Evolutionary conservation across 30 jellyfish, hydroid and myxozoan species (phyloP).

Genomic region (Rhopilema esculentum): DNA sequence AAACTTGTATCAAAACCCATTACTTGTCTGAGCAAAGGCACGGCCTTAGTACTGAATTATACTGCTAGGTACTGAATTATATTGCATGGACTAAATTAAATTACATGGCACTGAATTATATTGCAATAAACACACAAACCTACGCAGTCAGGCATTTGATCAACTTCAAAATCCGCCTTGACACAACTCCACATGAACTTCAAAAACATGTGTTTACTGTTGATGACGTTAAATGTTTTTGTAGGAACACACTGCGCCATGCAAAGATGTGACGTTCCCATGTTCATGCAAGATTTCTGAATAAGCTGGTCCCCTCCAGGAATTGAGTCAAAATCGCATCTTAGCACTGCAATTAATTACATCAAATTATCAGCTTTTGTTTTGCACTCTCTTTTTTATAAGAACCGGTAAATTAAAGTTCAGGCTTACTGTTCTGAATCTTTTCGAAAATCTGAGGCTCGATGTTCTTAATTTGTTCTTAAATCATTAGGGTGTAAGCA

Average conservation of each 20-base stretch:
- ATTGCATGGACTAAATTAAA: neutral
- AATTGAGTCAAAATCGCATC: conserved; percentile 44
- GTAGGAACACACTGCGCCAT: conserved; percentile 41
- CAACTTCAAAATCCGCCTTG: conserved; percentile 56
- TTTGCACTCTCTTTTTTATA: too few species aligned
- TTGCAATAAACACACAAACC: conserved; percentile 14
- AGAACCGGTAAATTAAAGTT: too few species aligned
- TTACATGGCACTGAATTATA: neutral
- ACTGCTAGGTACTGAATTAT: too few species aligned
- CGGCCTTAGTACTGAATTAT: too few species aligned
- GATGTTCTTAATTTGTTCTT: too few species aligned
- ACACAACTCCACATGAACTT: conserved; percentile 52
- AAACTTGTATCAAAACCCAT: too few species aligned
- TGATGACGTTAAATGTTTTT: conserved; percentile 59
- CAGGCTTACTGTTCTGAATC: too few species aligned
- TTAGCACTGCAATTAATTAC: conserved; percentile 4
- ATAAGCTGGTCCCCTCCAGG: conserved; percentile 63
- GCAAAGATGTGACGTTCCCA: conserved; percentile 53
- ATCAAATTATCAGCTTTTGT: neutral
- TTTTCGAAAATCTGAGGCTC: too few species aligned
- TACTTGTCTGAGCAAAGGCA: too few species aligned
- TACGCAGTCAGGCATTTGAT: conserved; percentile 75
- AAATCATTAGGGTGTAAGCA: too few species aligned
- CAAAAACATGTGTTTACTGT: conserved; percentile 22
- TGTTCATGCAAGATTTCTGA: neutral